phyloP scores from a whole-genome alignment of 2,113 vertebrate genomes.

The Lontra canadensis region DNA sequence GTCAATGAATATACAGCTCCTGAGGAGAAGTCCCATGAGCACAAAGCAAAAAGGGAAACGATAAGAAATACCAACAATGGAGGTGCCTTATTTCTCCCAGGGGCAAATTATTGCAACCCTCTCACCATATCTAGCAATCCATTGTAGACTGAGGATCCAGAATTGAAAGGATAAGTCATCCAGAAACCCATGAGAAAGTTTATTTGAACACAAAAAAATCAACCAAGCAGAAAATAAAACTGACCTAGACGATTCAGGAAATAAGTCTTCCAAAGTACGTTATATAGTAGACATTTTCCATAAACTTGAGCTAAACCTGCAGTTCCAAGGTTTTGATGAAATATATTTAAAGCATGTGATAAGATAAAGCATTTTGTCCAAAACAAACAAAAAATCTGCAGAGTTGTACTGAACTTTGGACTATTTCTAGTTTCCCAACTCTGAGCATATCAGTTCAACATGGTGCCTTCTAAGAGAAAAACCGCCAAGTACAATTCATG shows the following conservation, averaged over 20 bases:
- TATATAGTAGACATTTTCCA: background rate
- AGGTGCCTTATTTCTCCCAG: background rate
- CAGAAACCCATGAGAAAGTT: background rate
- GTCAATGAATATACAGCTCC: background rate
- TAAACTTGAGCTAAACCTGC: background rate
- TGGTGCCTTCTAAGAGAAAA: constrained; percentile 2
- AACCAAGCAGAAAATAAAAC: constrained; percentile 5
- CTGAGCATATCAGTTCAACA: background rate
- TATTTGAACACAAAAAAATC: background rate
- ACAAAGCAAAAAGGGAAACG: constrained; percentile 32
- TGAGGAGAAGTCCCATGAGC: background rate
- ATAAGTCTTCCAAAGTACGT: constrained; percentile 13
- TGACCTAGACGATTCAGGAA: background rate
- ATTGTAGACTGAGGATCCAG: constrained; percentile 1
- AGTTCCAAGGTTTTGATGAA: background rate
- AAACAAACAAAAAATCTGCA: background rate
- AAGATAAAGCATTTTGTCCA: constrained; percentile 9
- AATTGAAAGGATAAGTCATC: background rate
- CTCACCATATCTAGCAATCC: background rate
- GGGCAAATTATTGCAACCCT: background rate
- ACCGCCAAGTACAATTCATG: background rate
- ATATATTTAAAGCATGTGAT: background rate
- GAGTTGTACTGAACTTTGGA: background rate
- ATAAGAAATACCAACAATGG: background rate
- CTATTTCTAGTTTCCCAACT: background rate